Base-by-base conservation (phyloP, 2,113 vertebrate species). In the Mirza zaza region DNA sequence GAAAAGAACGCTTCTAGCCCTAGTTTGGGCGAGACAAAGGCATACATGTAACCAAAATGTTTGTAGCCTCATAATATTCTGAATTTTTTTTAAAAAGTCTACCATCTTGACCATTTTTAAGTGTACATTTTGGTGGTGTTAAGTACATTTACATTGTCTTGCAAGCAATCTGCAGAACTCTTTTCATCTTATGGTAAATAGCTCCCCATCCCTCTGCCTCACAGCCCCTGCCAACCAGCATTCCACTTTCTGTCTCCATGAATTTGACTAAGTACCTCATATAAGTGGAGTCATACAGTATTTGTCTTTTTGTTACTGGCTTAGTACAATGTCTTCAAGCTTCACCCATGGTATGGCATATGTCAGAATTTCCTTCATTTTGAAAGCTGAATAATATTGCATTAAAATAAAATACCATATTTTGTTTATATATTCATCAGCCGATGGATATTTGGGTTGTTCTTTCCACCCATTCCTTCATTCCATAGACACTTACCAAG, bases 291-390 rank as follows among this genome's bases (percentile, higher is more conserved):
- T 27, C 36, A 0, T 2, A 14, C 2, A n/a, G 36, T 1, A n/a
- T 50, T 34, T 52, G 25, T 55, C 59, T 68, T 50, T 68, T 6
- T 10, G 67, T 52, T 17, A 13, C 39, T 9, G 59, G 39, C 18
- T 70, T 20, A 71, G 52, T n/a, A 34, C 3, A 14, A 6, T 15
- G n/a, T 48, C 73, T 36, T 92, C 42, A 8, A 13, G 2, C 32
- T 18, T 48, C 8, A 27, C 21, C 11, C 12, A 12, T 0, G 5
- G 3, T 10, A 32, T 32, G 57, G 21, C 48, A 12, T 1, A 5
- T 32, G 14, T 81, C 63, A 36, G 52, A 29, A 84, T 52, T 27
- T 29, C 48, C 59, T 52, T 32, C 50, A 2, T 20, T 55, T 70
- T 15, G 3, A 61, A 32, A 29, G 29, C 61, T 23, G n/a, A 68